Evolutionary conservation across 2,888 invertebrate genomes (phyloP).

Genomic region (Parasteatoda lunata): DNA sequence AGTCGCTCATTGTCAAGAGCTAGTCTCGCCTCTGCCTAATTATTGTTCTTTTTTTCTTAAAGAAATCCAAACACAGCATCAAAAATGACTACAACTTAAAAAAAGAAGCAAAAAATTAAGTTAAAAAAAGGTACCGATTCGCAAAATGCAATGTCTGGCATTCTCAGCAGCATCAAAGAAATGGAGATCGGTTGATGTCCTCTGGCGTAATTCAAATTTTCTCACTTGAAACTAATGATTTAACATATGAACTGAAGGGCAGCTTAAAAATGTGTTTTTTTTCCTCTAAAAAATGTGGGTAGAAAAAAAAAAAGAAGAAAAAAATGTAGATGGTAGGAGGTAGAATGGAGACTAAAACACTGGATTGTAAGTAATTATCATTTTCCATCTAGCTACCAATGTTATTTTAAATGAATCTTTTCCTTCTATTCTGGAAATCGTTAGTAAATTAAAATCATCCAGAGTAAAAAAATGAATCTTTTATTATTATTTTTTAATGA

Average conservation of each 20-base stretch:
- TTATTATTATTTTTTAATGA: constrained; percentile 1
- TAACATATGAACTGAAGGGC: constrained; percentile 39
- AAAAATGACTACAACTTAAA: not conserved
- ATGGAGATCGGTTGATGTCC: constrained; percentile 11
- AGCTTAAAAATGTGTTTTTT: constrained; percentile 39
- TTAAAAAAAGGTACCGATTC: not conserved
- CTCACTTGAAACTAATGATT: constrained; percentile 53
- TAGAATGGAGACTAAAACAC: constrained; percentile 35
- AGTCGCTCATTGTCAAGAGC: constrained; percentile 52
- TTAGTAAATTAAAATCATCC: constrained; percentile 53
- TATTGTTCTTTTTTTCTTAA: constrained; percentile 13
- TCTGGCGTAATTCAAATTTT: constrained; percentile 13
- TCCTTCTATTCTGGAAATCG: constrained; percentile 35
- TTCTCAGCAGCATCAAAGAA: constrained; percentile 25
- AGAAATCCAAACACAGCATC: constrained; percentile 30
- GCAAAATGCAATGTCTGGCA: constrained; percentile 15
- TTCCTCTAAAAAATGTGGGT: not conserved
- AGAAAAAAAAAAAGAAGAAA: constrained; percentile 11
- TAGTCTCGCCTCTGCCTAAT: constrained; percentile 43
- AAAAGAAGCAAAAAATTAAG: constrained; percentile 10
- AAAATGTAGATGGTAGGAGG: constrained; percentile 9
- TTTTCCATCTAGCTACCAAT: constrained; percentile 49
- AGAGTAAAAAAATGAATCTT: constrained; percentile 19
- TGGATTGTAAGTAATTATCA: constrained; percentile 60
- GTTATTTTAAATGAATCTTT: constrained; percentile 60